These are phyloP conservation scores for Drosophila malerkotliana DNA, from an alignment of 1,140 invertebrate species.

Conservation along the genomic window DNA sequence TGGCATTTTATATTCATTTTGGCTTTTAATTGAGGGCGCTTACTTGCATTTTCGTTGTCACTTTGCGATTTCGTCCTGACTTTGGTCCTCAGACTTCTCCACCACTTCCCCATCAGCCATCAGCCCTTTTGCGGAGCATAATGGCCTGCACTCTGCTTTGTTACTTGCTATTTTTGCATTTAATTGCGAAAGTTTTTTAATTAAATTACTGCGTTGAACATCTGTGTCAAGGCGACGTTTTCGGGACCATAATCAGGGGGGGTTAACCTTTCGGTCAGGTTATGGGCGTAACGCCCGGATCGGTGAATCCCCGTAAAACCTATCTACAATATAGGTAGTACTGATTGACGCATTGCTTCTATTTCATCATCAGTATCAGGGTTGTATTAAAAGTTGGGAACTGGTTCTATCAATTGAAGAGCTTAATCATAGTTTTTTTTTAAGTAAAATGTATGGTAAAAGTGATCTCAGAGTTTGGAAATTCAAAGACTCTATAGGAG, in stretches of 20 bases:
- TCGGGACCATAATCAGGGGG: constrained; percentile 27
- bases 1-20: constrained; percentile 73
- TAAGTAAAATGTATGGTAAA: too few species aligned
- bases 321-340: neutral
- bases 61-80: constrained; percentile 56
- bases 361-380: neutral
- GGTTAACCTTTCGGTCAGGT: neutral
- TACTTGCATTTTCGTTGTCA: constrained; percentile 81
- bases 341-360: neutral
- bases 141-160: constrained; percentile 41
- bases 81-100: constrained; percentile 8
- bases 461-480: too few species aligned
- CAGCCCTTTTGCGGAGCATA: constrained; percentile 14
- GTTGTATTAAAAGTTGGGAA: too few species aligned
- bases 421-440: too few species aligned
- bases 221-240: constrained; percentile 73
- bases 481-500: too few species aligned
- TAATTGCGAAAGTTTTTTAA: constrained; percentile 82
- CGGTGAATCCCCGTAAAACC: constrained; percentile 22
- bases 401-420: too few species aligned
- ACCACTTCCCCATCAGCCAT: constrained; percentile 1
- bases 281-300: neutral
- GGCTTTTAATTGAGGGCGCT: constrained; percentile 76
- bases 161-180: constrained; percentile 68
- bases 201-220: constrained; percentile 77